phyloP scores from a whole-genome alignment of 2,113 vertebrate genomes.

The Rhadina sibilatrix region DNA sequence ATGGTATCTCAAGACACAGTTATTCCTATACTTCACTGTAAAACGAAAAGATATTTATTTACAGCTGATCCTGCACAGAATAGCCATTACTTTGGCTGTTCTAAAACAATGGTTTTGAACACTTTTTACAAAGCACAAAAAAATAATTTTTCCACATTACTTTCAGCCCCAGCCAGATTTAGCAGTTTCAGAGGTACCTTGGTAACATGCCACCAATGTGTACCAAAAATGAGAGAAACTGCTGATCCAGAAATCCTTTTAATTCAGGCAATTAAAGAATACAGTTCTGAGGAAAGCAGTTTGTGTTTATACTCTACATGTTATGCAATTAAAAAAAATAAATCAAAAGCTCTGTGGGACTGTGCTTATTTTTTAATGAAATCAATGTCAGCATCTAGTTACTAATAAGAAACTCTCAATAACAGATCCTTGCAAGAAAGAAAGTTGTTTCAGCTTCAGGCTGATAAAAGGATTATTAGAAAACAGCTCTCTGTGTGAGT shows the following conservation, averaged over 20 bases:
- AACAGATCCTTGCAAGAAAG: constrained; percentile 8
- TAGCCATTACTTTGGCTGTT: neutral
- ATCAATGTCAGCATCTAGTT: constrained; percentile 41
- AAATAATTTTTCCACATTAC: neutral
- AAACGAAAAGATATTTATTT: neutral
- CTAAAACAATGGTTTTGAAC: neutral
- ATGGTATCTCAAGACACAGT: neutral
- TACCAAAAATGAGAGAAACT: neutral
- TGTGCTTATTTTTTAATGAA: constrained; percentile 28
- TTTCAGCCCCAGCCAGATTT: neutral
- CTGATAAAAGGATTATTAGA: constrained; percentile 49
- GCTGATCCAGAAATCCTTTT: neutral
- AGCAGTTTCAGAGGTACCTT: neutral
- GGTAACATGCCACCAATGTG: neutral
- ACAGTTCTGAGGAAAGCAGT: neutral
- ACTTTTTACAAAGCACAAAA: neutral
- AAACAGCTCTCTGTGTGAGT: neutral
- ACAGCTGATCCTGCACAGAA: neutral
- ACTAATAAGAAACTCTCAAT: constrained; percentile 27
- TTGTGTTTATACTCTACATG: neutral
- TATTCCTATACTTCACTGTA: neutral
- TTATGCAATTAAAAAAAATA: constrained; percentile 23
- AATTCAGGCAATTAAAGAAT: neutral
- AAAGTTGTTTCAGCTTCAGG: constrained; percentile 30
- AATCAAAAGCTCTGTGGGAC: neutral